Conservation (phyloP, 2,113 vertebrate genomes). For the Colinus virginianus region DNA sequence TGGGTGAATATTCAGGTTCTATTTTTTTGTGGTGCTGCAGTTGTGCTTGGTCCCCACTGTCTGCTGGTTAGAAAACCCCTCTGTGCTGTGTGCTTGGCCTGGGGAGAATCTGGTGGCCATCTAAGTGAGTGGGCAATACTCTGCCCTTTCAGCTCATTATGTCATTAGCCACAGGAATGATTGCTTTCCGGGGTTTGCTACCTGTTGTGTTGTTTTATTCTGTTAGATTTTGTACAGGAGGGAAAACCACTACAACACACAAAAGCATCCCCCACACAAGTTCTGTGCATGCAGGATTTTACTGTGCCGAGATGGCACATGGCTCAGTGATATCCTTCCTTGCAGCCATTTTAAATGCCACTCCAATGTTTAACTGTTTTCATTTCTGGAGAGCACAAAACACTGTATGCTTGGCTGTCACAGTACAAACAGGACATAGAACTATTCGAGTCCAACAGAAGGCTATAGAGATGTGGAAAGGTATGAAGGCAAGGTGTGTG, state of each 20-base stretch:
- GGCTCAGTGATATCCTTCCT: accelerated
- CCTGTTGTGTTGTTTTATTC: neutral
- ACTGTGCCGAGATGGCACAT: no score
- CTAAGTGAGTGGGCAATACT: neutral
- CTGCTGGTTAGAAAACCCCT: neutral
- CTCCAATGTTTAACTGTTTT: neutral
- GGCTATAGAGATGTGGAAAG: no score
- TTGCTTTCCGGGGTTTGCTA: neutral
- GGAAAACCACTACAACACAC: neutral
- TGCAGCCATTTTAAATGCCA: neutral
- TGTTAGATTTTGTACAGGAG: neutral
- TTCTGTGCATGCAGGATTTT: neutral
- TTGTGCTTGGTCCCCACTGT: neutral
- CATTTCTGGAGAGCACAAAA: neutral
- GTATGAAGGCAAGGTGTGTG: no score
- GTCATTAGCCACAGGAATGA: neutral
- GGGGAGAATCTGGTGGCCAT: neutral
- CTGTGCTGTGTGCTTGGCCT: neutral
- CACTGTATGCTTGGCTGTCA: neutral
- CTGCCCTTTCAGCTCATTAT: neutral
- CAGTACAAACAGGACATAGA: no score
- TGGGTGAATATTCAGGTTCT: neutral
- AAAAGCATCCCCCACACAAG: neutral
- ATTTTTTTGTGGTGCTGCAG: accelerated
- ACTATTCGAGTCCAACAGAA: no score